phyloP scores from a whole-genome alignment of 2,888 invertebrate species.

The Empis stercorea region DNA sequence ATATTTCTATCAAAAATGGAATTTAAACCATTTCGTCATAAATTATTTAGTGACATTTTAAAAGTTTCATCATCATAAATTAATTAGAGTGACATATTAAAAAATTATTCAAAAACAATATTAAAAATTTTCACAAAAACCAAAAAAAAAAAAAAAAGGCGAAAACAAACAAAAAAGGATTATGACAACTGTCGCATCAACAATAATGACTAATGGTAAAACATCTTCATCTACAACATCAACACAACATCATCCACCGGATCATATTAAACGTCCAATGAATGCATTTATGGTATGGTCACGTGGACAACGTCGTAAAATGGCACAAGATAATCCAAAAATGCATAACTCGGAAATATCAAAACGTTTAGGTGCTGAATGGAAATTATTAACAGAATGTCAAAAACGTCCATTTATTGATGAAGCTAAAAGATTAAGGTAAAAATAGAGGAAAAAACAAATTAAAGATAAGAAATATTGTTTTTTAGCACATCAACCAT shows the following conservation, averaged over 20 bases:
- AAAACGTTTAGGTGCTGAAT: slow-evolving; percentile 82
- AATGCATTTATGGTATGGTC: slow-evolving; percentile 98
- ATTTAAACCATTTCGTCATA: too few relatives aligned
- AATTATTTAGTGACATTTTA: too few relatives aligned
- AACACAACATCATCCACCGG: slow-evolving; percentile 41
- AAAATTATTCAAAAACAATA: too few relatives aligned
- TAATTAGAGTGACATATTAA: too few relatives aligned
- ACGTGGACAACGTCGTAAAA: slow-evolving; percentile 79
- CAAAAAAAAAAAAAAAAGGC: too few relatives aligned
- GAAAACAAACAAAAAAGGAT: background rate
- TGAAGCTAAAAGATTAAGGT: slow-evolving; percentile 82
- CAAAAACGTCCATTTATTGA: slow-evolving; percentile 92
- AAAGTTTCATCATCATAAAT: too few relatives aligned
- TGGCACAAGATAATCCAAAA: slow-evolving; percentile 89
- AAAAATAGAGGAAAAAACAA: slow-evolving; percentile 31
- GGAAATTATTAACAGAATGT: slow-evolving; percentile 77
- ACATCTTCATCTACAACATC: background rate
- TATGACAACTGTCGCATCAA: too few relatives aligned
- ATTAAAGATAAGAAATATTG: too few relatives aligned
- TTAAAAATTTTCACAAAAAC: too few relatives aligned
- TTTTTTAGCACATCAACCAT: too few relatives aligned
- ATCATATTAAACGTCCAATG: slow-evolving; percentile 92
- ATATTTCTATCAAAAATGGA: too few relatives aligned
- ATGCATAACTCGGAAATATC: slow-evolving; percentile 87
- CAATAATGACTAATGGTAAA: too few relatives aligned